These are phyloP conservation scores for Leptestheria dahalacensis DNA, from an alignment of 1,140 invertebrate genomes.

Conservation along the genomic window DNA sequence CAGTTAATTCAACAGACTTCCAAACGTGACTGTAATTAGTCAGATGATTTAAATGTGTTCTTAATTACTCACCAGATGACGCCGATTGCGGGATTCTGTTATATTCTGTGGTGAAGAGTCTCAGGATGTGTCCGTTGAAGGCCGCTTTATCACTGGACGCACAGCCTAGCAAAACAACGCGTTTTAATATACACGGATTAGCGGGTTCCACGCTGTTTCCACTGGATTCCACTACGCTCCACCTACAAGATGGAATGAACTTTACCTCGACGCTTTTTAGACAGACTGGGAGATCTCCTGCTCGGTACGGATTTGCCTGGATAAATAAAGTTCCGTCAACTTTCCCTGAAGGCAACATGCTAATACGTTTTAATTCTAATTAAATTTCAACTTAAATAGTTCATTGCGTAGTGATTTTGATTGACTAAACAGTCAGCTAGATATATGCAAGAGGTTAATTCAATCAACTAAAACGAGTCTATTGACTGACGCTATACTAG, in stretches of 20 bases:
- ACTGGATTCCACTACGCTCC: too few species aligned
- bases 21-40: too few species aligned
- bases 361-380: background rate
- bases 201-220: too few species aligned
- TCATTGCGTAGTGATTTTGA: too few species aligned
- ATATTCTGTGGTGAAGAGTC: conserved; percentile 65
- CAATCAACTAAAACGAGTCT: too few species aligned
- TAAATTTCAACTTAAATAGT: background rate
- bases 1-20: too few species aligned
- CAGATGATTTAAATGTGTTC: too few species aligned
- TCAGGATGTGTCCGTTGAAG: conserved; percentile 66
- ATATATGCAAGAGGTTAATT: too few species aligned
- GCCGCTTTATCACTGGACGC: conserved; percentile 49
- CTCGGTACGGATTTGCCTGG: background rate
- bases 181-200: too few species aligned
- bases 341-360: background rate
- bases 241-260: background rate
- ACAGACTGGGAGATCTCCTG: background rate
- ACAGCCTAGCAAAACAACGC: conserved; percentile 43
- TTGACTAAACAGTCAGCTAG: too few species aligned
- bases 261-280: background rate
- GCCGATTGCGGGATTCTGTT: conserved; percentile 22
- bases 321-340: background rate
- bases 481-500: background rate
- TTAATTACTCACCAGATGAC: background rate